Percentiles rank a stretch among this genome's conserved stretches.
Evolutionary conservation across 1,140 invertebrate genomes (phyloP).

Genomic region (Radopholus similis): DNA sequence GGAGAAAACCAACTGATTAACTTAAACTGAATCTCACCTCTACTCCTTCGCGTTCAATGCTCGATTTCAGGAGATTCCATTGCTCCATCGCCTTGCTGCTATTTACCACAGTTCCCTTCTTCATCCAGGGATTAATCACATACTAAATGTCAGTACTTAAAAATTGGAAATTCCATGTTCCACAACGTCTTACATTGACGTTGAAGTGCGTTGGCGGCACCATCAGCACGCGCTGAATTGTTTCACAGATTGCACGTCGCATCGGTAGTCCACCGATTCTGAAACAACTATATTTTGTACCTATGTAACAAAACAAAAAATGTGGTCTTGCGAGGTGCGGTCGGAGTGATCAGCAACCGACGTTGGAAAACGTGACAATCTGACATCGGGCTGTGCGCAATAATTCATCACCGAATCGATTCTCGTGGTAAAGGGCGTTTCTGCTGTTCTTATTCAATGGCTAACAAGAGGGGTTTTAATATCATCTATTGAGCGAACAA

Average conservation of each 20-base stretch:
- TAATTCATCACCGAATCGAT: too few species aligned
- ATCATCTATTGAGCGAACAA: too few species aligned
- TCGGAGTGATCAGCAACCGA: too few species aligned
- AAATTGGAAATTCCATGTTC: not conserved
- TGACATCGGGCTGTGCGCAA: too few species aligned
- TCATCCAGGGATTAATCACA: conserved; percentile 59
- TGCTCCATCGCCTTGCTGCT: conserved; percentile 45
- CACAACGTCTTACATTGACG: conserved; percentile 40
- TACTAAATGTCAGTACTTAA: conserved; percentile 35
- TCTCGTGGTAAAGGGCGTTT: too few species aligned
- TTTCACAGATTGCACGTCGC: conserved; percentile 40
- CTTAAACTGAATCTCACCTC: conserved; percentile 36
- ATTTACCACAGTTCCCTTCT: conserved; percentile 46
- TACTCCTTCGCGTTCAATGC: conserved; percentile 54
- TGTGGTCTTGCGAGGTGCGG: too few species aligned
- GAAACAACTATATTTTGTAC: too few species aligned
- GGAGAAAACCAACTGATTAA: not conserved
- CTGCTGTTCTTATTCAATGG: too few species aligned
- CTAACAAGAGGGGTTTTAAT: too few species aligned
- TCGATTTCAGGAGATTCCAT: conserved; percentile 48
- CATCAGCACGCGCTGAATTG: conserved; percentile 53
- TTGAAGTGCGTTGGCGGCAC: conserved; percentile 58
- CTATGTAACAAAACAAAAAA: too few species aligned
- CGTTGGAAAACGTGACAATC: too few species aligned
- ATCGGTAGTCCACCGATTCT: too few species aligned